Percentiles rank a stretch among this genome's conserved stretches.
Conservation (phyloP, 2,797 vertebrate genomes). For the Cheirogaleus major region DNA sequence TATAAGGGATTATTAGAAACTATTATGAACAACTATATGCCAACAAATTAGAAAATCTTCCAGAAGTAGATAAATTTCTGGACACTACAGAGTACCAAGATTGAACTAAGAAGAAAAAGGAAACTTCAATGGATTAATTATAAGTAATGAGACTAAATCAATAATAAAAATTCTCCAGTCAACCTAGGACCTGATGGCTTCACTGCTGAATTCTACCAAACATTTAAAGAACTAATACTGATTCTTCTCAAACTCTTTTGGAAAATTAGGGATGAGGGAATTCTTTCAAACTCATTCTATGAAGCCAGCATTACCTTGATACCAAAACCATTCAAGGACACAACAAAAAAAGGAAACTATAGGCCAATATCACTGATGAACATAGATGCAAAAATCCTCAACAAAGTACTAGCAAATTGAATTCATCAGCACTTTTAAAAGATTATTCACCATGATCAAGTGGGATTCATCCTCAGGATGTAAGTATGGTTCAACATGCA, state of each 20-base stretch:
- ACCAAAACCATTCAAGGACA: not conserved
- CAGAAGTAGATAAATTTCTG: not conserved
- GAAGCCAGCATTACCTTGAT: not conserved
- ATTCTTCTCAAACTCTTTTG: not conserved
- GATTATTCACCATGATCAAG: not conserved
- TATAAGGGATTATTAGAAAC: not conserved
- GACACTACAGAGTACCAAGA: not conserved
- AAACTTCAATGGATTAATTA: not conserved
- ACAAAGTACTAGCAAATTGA: not conserved
- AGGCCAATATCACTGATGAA: not conserved
- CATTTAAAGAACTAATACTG: not conserved
- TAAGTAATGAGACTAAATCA: not conserved
- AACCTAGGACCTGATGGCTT: not conserved
- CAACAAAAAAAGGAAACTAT: not conserved
- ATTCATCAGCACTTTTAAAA: not conserved
- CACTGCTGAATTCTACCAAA: not conserved
- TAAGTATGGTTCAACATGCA: not conserved
- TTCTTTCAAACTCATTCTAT: not conserved
- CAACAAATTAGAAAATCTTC: not conserved
- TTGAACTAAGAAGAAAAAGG: not conserved
- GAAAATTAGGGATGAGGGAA: not conserved
- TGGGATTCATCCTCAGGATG: not conserved
- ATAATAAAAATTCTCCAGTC: not conserved
- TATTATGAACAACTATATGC: not conserved
- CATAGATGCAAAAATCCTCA: not conserved